Conservation (phyloP, 2,888 invertebrate species). For the Dione juno region DNA sequence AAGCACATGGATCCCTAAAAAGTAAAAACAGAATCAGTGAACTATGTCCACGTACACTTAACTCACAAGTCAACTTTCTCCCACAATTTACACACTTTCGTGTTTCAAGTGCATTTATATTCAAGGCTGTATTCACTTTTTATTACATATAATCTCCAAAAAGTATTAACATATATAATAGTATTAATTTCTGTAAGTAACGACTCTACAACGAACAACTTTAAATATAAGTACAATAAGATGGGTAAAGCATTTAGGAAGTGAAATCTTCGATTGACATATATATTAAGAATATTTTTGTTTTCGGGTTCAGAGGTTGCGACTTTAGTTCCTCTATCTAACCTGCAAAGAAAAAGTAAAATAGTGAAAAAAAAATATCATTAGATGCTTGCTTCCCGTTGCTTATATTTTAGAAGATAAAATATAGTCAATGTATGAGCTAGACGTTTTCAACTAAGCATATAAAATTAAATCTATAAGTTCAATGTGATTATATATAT, state of each 20-base stretch:
- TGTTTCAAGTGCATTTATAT: constrained; percentile 47
- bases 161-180: not conserved
- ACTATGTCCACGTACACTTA: constrained; percentile 44
- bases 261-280: not conserved
- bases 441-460: too few relatives aligned
- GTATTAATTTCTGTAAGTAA: not conserved
- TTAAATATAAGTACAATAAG: not conserved
- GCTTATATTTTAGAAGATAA: too few relatives aligned
- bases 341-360: not conserved
- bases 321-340: not conserved
- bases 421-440: too few relatives aligned
- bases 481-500: too few relatives aligned
- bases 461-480: too few relatives aligned
- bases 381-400: too few relatives aligned
- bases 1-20: constrained; percentile 29
- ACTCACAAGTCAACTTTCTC: constrained; percentile 52
- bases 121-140: constrained; percentile 37
- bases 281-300: not conserved
- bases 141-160: constrained; percentile 13
- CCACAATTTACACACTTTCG: constrained; percentile 49
- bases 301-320: not conserved
- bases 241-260: not conserved
- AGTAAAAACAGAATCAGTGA: constrained; percentile 44
- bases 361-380: not conserved
- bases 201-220: not conserved